phyloP scores from a whole-genome alignment of 2,113 vertebrate species.

The Tympanuchus pallidicinctus region DNA sequence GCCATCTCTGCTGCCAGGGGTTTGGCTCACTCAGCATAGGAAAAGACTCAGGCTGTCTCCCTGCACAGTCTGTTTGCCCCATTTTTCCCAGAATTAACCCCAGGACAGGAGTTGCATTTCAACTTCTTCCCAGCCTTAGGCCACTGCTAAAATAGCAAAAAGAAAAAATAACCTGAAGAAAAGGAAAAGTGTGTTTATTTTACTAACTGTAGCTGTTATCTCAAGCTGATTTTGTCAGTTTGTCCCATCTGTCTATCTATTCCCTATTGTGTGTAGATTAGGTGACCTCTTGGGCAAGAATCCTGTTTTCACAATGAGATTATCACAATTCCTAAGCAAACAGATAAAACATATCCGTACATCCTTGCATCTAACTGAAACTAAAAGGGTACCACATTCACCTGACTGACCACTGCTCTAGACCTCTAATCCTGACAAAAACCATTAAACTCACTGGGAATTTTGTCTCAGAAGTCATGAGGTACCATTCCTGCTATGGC shows the following conservation, averaged over 20 bases:
- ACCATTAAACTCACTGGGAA: neutral
- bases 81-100: neutral
- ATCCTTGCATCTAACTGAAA: neutral
- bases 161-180: neutral
- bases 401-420: neutral
- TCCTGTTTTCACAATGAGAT: neutral
- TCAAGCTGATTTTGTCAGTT: neutral
- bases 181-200: neutral
- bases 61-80: accelerated
- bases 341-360: neutral
- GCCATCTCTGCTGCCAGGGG: neutral
- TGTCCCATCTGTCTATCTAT: neutral
- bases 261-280: neutral
- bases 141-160: neutral
- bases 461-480: neutral
- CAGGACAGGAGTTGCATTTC: neutral
- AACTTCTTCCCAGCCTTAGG: accelerated
- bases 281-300: neutral
- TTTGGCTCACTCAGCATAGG: neutral
- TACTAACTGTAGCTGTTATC: neutral
- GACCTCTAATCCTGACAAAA: neutral
- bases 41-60: neutral
- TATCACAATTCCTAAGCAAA: neutral
- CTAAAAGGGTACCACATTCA: neutral
- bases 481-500: neutral